Percentiles rank a stretch among this genome's conserved stretches.
Conservation (phyloP, 1,140 invertebrate species). For the Solenopsis invicta region DNA sequence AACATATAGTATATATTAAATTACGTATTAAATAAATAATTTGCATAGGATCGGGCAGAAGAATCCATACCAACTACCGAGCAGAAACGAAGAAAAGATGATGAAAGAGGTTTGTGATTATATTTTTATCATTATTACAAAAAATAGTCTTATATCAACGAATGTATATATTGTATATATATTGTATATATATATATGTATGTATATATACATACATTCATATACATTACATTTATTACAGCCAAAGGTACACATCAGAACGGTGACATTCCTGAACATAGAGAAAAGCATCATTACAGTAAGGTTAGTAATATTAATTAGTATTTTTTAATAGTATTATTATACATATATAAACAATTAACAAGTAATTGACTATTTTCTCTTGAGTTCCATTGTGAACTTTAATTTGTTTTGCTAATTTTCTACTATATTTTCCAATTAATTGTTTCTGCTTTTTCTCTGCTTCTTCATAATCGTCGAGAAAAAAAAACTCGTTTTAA, state of each 20-base stretch:
- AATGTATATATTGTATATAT: background rate
- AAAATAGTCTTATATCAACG: slow-evolving; percentile 38
- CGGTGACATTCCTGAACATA: slow-evolving; percentile 87
- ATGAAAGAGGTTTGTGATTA: slow-evolving; percentile 90
- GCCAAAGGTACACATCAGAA: slow-evolving; percentile 88
- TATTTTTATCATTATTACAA: slow-evolving; percentile 49
- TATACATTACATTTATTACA: slow-evolving; percentile 73
- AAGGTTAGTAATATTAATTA: slow-evolving; percentile 83
- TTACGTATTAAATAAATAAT: slow-evolving; percentile 27
- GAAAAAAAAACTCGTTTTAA: background rate
- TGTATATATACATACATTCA: slow-evolving; percentile 47
- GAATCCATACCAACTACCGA: slow-evolving; percentile 88
- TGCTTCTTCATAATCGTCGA: background rate
- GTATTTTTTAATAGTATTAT: slow-evolving; percentile 16
- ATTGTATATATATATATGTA: slow-evolving; percentile 3
- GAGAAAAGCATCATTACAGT: slow-evolving; percentile 88
- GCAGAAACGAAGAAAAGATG: slow-evolving; percentile 92
- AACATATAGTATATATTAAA: slow-evolving; percentile 6
- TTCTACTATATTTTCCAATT: background rate
- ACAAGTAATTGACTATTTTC: background rate
- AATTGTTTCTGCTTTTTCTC: background rate
- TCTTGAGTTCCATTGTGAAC: background rate
- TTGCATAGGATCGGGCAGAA: slow-evolving; percentile 89
- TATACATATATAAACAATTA: background rate
- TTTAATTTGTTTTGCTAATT: background rate